These are phyloP conservation scores for Drosophila subsilvestris DNA, from an alignment of 2,888 invertebrate genomes.

Conservation along the genomic window DNA sequence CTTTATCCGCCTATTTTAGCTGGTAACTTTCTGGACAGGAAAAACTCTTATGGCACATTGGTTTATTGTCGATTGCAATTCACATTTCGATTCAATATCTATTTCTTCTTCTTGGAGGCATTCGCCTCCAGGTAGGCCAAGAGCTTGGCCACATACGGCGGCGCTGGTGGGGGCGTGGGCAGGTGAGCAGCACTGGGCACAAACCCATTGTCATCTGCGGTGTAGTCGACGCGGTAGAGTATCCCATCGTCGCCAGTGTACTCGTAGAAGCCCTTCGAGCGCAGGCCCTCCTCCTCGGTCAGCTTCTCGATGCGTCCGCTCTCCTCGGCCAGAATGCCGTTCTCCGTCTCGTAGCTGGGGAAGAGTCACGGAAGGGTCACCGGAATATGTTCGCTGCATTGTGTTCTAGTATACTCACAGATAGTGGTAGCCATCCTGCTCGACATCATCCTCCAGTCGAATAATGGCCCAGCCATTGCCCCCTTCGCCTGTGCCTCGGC, in stretches of 20 bases:
- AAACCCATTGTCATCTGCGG: slow-evolving; percentile 86
- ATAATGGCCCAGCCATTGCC: slow-evolving; percentile 85
- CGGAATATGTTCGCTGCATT: not conserved
- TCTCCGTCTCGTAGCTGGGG: slow-evolving; percentile 85
- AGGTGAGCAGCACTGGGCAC: slow-evolving; percentile 83
- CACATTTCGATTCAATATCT: not conserved
- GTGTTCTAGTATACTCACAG: slow-evolving; percentile 76
- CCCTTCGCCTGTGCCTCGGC: slow-evolving; percentile 81
- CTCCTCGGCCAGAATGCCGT: slow-evolving; percentile 86
- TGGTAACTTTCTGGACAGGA: not conserved
- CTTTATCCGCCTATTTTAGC: not conserved
- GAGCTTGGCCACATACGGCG: slow-evolving; percentile 87
- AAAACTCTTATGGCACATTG: slow-evolving; percentile 14
- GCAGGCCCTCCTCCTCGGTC: slow-evolving; percentile 86
- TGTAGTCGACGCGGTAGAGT: slow-evolving; percentile 85
- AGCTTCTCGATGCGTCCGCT: slow-evolving; percentile 86
- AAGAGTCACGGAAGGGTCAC: not conserved
- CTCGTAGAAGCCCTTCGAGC: slow-evolving; percentile 88
- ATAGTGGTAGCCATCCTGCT: slow-evolving; percentile 86
- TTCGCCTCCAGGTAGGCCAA: slow-evolving; percentile 86
- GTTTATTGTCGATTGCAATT: slow-evolving; percentile 5
- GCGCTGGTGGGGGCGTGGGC: slow-evolving; percentile 86
- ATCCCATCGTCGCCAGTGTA: slow-evolving; percentile 87
- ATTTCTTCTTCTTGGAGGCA: slow-evolving; percentile 31
- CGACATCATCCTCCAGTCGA: slow-evolving; percentile 85